Evolutionary conservation across 2,888 invertebrate genomes (phyloP).

Genomic region (Anthoptus insignis): DNA sequence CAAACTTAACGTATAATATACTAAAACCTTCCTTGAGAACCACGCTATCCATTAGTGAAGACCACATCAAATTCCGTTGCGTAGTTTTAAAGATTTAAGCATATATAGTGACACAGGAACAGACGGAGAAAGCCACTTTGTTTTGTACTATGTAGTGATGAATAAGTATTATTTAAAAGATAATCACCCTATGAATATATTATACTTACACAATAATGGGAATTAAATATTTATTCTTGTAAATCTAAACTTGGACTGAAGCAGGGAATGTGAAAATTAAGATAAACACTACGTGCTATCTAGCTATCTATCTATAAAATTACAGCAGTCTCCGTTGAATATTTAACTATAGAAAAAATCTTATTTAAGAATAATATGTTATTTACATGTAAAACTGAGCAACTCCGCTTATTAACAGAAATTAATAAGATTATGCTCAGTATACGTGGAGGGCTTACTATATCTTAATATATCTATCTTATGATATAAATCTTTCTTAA

Average conservation of each 20-base stretch:
- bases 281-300: constrained; percentile 3
- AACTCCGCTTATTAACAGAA: constrained; percentile 18
- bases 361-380: too few species aligned
- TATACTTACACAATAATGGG: not conserved
- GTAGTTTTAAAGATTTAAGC: too few species aligned
- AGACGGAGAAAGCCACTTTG: too few species aligned
- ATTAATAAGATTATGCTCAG: constrained; percentile 9
- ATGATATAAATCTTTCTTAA: constrained; percentile 18
- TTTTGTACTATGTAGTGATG: too few species aligned
- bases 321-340: constrained; percentile 31
- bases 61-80: too few species aligned
- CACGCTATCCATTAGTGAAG: too few species aligned
- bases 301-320: constrained; percentile 20
- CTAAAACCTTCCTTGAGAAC: too few species aligned
- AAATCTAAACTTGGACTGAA: constrained; percentile 1
- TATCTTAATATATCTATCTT: constrained; percentile 13
- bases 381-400: constrained; percentile 19
- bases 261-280: constrained; percentile 2
- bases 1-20: too few species aligned
- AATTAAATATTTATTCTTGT: not conserved
- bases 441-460: not conserved
- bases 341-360: constrained; percentile 2
- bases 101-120: too few species aligned
- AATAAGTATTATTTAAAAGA: not conserved
- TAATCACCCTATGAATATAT: not conserved